A percentile compares a stretch with the other conserved stretches of the same genome.
Evolutionary conservation across 2,797 vertebrate genomes (phyloP).

Genomic region (Chromis chromis): DNA sequence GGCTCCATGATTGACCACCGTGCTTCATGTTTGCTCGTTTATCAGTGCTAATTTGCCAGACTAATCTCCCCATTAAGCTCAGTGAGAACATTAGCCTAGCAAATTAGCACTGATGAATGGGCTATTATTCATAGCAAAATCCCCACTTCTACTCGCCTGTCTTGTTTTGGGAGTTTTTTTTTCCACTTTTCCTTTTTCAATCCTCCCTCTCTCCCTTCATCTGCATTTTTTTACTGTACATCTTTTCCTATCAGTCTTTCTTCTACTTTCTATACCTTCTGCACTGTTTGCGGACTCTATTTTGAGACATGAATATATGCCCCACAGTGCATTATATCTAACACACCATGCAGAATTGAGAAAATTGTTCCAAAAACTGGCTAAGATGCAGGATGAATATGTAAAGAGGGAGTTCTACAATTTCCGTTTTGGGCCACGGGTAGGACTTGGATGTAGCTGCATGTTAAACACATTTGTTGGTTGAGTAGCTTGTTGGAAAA

Average conservation of each 20-base stretch:
- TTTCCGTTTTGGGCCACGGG: conserved; percentile 12
- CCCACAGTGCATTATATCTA: not conserved
- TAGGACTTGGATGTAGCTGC: conserved; percentile 20
- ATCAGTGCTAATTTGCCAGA: conserved; percentile 78
- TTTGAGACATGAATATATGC: conserved; percentile 6
- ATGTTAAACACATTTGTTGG: conserved; percentile 39
- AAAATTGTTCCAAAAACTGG: conserved; percentile 4
- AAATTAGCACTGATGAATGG: conserved; percentile 79
- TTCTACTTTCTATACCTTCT: no score
- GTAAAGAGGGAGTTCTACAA: not conserved
- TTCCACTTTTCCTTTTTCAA: conserved; percentile 2
- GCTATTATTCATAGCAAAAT: conserved; percentile 75
- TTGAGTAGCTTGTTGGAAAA: conserved; percentile 49
- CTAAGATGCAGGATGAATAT: not conserved
- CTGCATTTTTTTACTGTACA: conserved; percentile 13
- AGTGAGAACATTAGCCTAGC: conserved; percentile 77
- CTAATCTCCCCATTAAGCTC: conserved; percentile 78
- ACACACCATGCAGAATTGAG: not conserved
- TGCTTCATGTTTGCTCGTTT: conserved; percentile 73
- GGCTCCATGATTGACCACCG: conserved; percentile 73
- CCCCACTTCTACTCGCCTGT: conserved; percentile 44
- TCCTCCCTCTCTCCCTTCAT: conserved; percentile 4
- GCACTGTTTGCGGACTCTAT: not conserved
- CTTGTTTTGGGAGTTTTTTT: not conserved
- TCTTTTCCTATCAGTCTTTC: not conserved